A percentile compares a stretch with the other conserved stretches of the same genome.
Conservation (phyloP, 2,888 invertebrate genomes). For the Hipparchia semele region DNA sequence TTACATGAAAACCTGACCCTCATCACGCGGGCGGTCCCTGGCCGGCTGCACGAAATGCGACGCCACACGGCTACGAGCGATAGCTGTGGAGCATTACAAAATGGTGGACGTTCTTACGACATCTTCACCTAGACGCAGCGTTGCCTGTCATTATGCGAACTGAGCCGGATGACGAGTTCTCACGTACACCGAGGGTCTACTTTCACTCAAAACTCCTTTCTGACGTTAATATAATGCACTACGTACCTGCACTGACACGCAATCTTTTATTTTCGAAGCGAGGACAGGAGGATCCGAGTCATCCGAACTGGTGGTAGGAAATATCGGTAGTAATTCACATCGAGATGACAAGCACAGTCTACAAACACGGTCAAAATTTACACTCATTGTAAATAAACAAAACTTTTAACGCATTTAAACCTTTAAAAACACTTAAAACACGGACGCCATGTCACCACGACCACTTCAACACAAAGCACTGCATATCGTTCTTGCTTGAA, state of each 20-base stretch:
- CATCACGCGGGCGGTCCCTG: slow-evolving; percentile 73
- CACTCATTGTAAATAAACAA: slow-evolving; percentile 81
- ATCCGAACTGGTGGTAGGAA: slow-evolving; percentile 82
- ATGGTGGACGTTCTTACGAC: slow-evolving; percentile 85
- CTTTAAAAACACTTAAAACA: slow-evolving; percentile 67
- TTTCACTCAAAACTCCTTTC: slow-evolving; percentile 76
- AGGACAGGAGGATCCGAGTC: slow-evolving; percentile 81
- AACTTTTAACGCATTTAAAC: slow-evolving; percentile 62
- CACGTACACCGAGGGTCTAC: slow-evolving; percentile 77
- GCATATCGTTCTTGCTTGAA: slow-evolving; percentile 80
- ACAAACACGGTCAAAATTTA: slow-evolving; percentile 83
- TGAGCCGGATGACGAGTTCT: slow-evolving; percentile 82
- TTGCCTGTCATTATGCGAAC: slow-evolving; percentile 78
- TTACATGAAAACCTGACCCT: slow-evolving; percentile 74
- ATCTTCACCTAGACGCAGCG: slow-evolving; percentile 80
- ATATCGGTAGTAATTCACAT: slow-evolving; percentile 84
- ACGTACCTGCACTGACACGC: slow-evolving; percentile 86
- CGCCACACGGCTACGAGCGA: slow-evolving; percentile 79
- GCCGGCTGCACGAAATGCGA: slow-evolving; percentile 79
- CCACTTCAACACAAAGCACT: slow-evolving; percentile 82
- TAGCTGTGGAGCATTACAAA: slow-evolving; percentile 82
- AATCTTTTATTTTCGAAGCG: slow-evolving; percentile 85
- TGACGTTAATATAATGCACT: slow-evolving; percentile 61
- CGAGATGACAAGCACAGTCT: slow-evolving; percentile 85
- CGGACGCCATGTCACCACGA: slow-evolving; percentile 82